Conservation (phyloP, 2,888 invertebrate genomes). For the Drosophila picticornis region DNA sequence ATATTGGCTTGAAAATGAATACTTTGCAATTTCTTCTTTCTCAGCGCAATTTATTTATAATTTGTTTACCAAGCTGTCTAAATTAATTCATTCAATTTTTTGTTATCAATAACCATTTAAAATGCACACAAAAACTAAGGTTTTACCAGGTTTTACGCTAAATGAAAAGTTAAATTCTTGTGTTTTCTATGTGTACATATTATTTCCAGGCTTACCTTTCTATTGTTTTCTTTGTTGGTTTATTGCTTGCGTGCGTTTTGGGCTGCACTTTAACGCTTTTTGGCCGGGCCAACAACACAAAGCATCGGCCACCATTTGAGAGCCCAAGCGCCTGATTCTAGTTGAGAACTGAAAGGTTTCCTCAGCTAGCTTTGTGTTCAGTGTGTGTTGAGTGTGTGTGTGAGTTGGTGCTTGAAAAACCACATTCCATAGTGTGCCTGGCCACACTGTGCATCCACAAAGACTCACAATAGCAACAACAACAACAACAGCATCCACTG, state of each 20-base stretch:
- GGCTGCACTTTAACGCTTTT: constrained; percentile 33
- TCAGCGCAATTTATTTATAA: background rate
- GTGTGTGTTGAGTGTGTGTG: constrained; percentile 32
- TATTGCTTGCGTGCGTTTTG: constrained; percentile 14
- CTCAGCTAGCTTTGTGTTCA: constrained; percentile 18
- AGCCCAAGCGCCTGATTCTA: constrained; percentile 30
- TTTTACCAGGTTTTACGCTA: background rate
- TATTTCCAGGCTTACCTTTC: constrained; percentile 12
- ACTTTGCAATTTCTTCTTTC: background rate
- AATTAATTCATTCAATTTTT: background rate
- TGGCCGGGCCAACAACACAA: constrained; percentile 18
- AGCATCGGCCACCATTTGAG: constrained; percentile 34
- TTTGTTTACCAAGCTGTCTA: background rate
- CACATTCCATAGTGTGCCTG: constrained; percentile 79
- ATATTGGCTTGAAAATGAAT: background rate
- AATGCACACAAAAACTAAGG: background rate
- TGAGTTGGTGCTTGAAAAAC: constrained; percentile 73
- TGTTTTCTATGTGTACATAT: constrained; percentile 3
- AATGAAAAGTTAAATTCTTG: background rate
- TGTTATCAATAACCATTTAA: background rate
- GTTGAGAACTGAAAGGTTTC: constrained; percentile 38
- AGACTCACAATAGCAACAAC: constrained; percentile 26
- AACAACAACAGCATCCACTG: constrained; percentile 64
- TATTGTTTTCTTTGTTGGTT: constrained; percentile 6
- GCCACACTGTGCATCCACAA: constrained; percentile 35